A percentile compares a stretch with the other conserved stretches of the same genome.
Evolutionary conservation across 2,113 vertebrate genomes (phyloP).

Genomic region (Rhizomys pruinosus): DNA sequence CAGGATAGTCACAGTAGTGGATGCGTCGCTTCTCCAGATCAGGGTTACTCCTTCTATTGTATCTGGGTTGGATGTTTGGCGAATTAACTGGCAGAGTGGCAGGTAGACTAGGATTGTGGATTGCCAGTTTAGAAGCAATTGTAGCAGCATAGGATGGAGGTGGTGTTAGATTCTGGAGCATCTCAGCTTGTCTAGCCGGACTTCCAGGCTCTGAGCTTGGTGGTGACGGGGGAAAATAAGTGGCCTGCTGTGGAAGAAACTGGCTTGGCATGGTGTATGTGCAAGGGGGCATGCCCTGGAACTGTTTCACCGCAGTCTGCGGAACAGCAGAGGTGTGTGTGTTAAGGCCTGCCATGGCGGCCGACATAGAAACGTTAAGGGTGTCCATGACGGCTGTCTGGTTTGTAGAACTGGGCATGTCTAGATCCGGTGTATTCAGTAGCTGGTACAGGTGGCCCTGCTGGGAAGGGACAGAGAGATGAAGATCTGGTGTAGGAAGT

Average conservation of each 20-base stretch:
- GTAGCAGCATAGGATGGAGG: constrained; percentile 96
- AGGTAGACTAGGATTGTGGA: constrained; percentile 88
- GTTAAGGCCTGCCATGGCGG: constrained; percentile 88
- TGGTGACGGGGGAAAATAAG: constrained; percentile 95
- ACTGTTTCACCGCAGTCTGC: constrained; percentile 89
- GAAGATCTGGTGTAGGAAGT: constrained; percentile 91
- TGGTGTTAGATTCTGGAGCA: constrained; percentile 93
- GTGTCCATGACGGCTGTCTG: constrained; percentile 90
- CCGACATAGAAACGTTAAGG: constrained; percentile 87
- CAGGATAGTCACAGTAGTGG: constrained; percentile 97
- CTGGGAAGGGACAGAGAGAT: constrained; percentile 89
- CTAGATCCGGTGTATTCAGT: constrained; percentile 94
- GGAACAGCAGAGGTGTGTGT: constrained; percentile 86
- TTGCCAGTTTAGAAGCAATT: constrained; percentile 94
- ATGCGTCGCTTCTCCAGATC: constrained; percentile 97
- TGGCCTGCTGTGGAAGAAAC: constrained; percentile 88
- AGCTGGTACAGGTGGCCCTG: constrained; percentile 95
- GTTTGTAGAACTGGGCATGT: constrained; percentile 88
- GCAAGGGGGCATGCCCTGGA: constrained; percentile 88
- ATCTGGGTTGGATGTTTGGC: constrained; percentile 88
- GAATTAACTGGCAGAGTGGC: constrained; percentile 88
- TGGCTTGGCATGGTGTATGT: constrained; percentile 89
- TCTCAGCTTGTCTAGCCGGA: constrained; percentile 93
- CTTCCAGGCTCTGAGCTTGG: constrained; percentile 97
- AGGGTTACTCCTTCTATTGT: constrained; percentile 95